A percentile compares a stretch with the other conserved stretches of the same genome.
Conservation (phyloP, 1,140 invertebrate species). For the Hyles vespertilio region DNA sequence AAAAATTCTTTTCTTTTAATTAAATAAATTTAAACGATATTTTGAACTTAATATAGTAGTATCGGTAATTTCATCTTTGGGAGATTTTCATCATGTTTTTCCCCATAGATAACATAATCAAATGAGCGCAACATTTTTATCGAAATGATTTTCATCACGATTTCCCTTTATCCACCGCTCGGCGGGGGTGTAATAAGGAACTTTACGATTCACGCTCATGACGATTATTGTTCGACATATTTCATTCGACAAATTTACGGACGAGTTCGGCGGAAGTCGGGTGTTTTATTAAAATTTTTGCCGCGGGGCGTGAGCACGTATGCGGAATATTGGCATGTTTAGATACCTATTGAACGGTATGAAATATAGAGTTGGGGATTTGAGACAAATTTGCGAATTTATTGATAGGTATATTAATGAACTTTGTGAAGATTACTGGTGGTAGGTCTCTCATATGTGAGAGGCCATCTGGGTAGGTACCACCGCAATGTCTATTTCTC, state of each 20-base stretch:
- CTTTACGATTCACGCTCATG: constrained; percentile 25
- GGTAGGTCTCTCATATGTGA: no score
- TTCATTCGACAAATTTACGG: constrained; percentile 20
- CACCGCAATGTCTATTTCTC: no score
- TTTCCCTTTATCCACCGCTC: no score
- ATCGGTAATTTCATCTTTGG: background rate
- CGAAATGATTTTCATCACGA: constrained; percentile 8
- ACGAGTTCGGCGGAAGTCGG: constrained; percentile 16
- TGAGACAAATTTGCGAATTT: no score
- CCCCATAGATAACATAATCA: background rate
- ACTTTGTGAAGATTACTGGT: no score
- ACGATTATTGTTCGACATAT: constrained; percentile 32
- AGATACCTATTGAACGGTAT: background rate
- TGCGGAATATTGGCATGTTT: constrained; percentile 21
- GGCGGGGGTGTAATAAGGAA: constrained; percentile 17
- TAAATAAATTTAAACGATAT: no score
- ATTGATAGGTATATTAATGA: no score
- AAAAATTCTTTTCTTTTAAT: no score
- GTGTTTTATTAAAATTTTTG: constrained; percentile 40
- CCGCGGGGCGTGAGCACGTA: constrained; percentile 24
- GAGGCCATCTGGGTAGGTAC: no score
- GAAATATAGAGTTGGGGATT: background rate
- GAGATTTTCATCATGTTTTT: background rate
- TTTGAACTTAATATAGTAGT: no score
- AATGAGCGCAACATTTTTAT: constrained; percentile 1